A percentile compares a stretch with the other conserved stretches of the same genome.
Conservation (phyloP, 2,888 invertebrate genomes). For the Parnassius smintheus region DNA sequence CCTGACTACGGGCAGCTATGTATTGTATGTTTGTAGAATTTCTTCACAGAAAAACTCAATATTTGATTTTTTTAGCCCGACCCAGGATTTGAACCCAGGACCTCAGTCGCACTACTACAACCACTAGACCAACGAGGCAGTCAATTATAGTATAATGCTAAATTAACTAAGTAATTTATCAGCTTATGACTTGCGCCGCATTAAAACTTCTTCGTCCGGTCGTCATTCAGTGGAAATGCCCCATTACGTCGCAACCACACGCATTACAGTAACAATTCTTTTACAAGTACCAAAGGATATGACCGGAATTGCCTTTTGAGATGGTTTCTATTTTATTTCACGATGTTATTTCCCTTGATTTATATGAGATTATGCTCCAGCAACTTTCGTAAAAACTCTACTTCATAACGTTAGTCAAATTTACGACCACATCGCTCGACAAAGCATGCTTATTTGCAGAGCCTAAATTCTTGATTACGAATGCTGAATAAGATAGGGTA, state of each 20-base stretch:
- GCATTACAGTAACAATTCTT: conserved; percentile 67
- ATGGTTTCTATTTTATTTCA: conserved; percentile 49
- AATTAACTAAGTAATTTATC: background rate
- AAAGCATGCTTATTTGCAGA: too few relatives aligned
- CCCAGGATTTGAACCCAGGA: too few relatives aligned
- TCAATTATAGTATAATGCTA: too few relatives aligned
- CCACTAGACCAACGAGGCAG: too few relatives aligned
- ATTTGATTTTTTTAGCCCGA: too few relatives aligned
- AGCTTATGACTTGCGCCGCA: conserved; percentile 33
- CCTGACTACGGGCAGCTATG: too few relatives aligned
- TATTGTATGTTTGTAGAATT: too few relatives aligned
- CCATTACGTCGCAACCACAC: conserved; percentile 74
- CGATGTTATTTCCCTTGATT: conserved; percentile 37
- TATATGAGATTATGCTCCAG: conserved; percentile 23
- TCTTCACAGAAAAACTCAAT: too few relatives aligned
- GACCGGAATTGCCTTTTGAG: conserved; percentile 62
- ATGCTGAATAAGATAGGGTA: too few relatives aligned
- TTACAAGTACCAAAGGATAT: conserved; percentile 64
- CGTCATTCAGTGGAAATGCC: conserved; percentile 74
- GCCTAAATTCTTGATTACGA: too few relatives aligned
- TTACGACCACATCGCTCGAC: background rate
- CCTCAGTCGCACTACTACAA: too few relatives aligned
- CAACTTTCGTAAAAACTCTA: conserved; percentile 2
- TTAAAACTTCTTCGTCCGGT: conserved; percentile 48
- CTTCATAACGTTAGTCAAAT: background rate